Base-by-base conservation (phyloP, 2,888 invertebrate species). In the Epinotia bilunana region DNA sequence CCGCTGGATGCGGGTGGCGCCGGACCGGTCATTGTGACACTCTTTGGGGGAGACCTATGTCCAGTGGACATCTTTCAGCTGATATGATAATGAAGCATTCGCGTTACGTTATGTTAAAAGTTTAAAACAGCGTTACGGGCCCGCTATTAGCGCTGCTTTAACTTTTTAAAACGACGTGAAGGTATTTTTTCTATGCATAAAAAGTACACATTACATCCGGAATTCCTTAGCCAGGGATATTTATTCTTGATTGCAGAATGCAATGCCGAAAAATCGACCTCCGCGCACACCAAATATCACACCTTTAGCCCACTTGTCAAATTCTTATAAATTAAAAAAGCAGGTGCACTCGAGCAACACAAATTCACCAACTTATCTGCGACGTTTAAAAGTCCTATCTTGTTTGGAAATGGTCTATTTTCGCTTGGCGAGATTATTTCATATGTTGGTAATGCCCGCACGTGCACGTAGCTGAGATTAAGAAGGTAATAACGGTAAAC, bases 291-390 rank as follows among this genome's bases (percentile, higher is more conserved):
- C 28, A 69, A 58, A 69, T 39, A 68, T 60, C 70, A 33, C 63
- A 71, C 69, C 69, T 58, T 71, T 62, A 13, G 58, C 53, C 69
- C 64, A 74, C 61, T 74, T 76, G 55, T 55, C 57, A 46, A 68
- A 73, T 73, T 55, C 62, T 62, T 28, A 55, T 46, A 74, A 74
- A 71, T 76, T 79, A 82, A 81, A 82, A 79, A 78, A 79, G 91
- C 92, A 92, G 92, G 91, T 92, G 92, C 78, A 73, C 77, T 77
- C 16, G 69, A 77, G 83, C 90, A 90, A 87, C 88, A 28, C 9
- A 5, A 18, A n/a, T 67, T 53, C 4, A 55, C 53, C 53, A 55
- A 55, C 53, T 33, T 65, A 67, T 33, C 28, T 18, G 55, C 18
- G 33, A 55, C 28, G 12, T 33, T 33, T 67, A 55, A 55, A 67